These are phyloP conservation scores for Macrobrachium rosenbergii DNA, from an alignment of 1,140 invertebrate species.

Conservation along the genomic window DNA sequence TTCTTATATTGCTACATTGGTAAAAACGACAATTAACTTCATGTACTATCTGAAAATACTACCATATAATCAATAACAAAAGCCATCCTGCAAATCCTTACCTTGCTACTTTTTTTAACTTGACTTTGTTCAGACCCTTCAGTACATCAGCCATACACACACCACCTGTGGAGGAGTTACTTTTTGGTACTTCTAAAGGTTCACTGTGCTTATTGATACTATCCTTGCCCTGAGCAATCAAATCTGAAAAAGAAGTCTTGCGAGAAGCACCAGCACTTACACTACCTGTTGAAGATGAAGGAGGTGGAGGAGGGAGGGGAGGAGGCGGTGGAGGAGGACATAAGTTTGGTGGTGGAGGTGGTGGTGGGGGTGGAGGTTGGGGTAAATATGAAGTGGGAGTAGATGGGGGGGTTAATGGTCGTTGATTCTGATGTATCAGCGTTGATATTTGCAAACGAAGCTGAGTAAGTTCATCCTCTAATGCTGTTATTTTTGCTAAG, in stretches of 20 bases:
- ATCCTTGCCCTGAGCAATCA: conserved; percentile 60
- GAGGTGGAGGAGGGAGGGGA: conserved; percentile 1
- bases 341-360: conserved; percentile 20
- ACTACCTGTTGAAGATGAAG: background rate
- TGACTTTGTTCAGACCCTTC: conserved; percentile 61
- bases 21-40: background rate
- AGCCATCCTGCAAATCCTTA: background rate
- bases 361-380: conserved; percentile 46
- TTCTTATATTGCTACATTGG: too few species aligned
- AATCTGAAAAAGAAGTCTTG: conserved; percentile 41
- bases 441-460: conserved; percentile 52
- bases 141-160: conserved; percentile 62
- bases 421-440: conserved; percentile 44
- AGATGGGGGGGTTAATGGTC: conserved; percentile 55
- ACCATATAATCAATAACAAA: background rate
- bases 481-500: conserved; percentile 45
- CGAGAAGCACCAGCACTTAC: background rate
- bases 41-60: background rate
- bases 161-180: background rate
- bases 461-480: conserved; percentile 56
- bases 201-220: conserved; percentile 50
- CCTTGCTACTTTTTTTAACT: conserved; percentile 59
- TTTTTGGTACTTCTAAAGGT: conserved; percentile 36
- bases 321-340: conserved; percentile 6
- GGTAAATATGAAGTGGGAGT: conserved; percentile 34